phyloP scores from a whole-genome alignment of 2,797 vertebrate genomes.

The Tiaroga cobitis region DNA sequence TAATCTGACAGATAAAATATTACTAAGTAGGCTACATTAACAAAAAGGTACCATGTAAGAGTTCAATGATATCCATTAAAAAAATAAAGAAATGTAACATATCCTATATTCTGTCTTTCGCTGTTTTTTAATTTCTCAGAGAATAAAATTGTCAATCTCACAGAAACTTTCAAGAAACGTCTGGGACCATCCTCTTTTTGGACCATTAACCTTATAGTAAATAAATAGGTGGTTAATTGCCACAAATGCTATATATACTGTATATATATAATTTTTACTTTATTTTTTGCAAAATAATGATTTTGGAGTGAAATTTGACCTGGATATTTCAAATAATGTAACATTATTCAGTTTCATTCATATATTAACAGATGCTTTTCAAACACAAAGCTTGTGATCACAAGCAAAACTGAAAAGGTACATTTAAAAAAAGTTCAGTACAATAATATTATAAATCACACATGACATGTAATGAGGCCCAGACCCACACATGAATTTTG shows the following conservation, averaged over 20 bases:
- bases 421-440: too few species aligned
- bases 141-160: not conserved
- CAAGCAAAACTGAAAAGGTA: not conserved
- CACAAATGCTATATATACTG: not conserved
- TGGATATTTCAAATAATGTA: not conserved
- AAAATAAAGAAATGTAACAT: not conserved
- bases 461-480: not conserved
- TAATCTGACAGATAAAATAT: not conserved
- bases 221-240: not conserved
- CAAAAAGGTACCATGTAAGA: not conserved
- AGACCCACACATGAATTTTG: not conserved
- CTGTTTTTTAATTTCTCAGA: not conserved
- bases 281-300: not conserved
- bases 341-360: not conserved
- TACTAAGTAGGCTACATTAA: not conserved
- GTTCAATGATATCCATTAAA: not conserved
- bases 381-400: not conserved
- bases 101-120: not conserved
- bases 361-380: slow-evolving; percentile 7
- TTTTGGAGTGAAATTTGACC: not conserved
- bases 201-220: not conserved
- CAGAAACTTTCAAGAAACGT: not conserved
- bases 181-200: not conserved
- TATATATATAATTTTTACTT: too few species aligned
- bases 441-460: not conserved